Conservation (phyloP, 92 coral and sea anemone species). For the Scolanthus callimorphus region DNA sequence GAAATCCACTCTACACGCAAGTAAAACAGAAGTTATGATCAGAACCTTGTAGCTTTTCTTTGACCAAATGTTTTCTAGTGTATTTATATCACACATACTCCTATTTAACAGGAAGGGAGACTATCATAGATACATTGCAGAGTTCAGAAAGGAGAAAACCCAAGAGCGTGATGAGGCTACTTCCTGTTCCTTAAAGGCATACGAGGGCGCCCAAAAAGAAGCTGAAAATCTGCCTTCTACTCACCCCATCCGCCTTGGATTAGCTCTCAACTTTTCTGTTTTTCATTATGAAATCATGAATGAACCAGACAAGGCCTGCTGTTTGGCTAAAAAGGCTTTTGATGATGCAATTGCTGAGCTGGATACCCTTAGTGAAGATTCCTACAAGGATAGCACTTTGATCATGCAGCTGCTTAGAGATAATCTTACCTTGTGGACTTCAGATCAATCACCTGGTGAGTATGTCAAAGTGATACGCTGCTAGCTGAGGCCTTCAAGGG, state of each 20-base stretch:
- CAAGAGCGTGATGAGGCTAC: constrained; percentile 20
- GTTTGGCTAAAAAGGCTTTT: constrained; percentile 66
- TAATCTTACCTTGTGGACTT: constrained; percentile 75
- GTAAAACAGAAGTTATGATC: too few species aligned
- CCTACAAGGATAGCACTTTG: constrained; percentile 78
- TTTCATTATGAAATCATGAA: constrained; percentile 67
- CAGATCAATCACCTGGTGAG: too few species aligned
- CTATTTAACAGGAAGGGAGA: constrained; percentile 84
- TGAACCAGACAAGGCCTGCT: constrained; percentile 53
- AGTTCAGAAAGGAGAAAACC: constrained; percentile 40
- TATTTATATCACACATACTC: background rate
- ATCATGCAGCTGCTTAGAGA: constrained; percentile 88
- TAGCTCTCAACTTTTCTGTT: constrained; percentile 79
- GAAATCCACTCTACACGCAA: too few species aligned
- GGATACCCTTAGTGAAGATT: constrained; percentile 37
- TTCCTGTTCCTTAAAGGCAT: constrained; percentile 35
- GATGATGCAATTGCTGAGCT: constrained; percentile 64
- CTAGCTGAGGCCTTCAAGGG: too few species aligned
- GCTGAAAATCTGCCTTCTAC: constrained; percentile 30
- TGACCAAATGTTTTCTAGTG: background rate
- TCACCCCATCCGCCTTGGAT: constrained; percentile 74
- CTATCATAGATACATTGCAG: constrained; percentile 91
- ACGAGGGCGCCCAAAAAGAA: constrained; percentile 33
- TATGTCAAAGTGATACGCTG: too few species aligned
- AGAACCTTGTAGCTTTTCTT: too few species aligned